A percentile compares a stretch with the other conserved stretches of the same genome.
phyloP scores from a whole-genome alignment of 1,140 invertebrate species.

The Megalopta genalis region DNA sequence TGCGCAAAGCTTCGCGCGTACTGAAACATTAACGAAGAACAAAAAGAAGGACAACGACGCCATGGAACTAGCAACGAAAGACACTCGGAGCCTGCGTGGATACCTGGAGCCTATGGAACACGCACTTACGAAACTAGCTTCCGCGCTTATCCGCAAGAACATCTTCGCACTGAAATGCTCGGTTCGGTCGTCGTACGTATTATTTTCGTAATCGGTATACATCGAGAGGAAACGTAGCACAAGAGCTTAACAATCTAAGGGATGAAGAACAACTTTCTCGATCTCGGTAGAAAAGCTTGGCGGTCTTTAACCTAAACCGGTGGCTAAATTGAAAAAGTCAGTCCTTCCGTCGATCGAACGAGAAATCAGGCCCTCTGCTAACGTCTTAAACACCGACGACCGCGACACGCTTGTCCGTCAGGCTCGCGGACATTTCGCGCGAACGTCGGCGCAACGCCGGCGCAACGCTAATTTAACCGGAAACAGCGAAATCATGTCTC shows the following conservation, averaged over 20 bases:
- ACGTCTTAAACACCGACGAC: not conserved
- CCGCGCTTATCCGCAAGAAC: not conserved
- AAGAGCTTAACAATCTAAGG: constrained; percentile 10
- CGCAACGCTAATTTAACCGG: too few species aligned
- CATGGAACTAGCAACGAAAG: not conserved
- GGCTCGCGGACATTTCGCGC: too few species aligned
- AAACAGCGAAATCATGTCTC: constrained; percentile 16
- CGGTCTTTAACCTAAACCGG: constrained; percentile 39
- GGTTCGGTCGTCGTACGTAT: not conserved
- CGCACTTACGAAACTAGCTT: not conserved
- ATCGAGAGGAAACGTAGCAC: constrained; percentile 25
- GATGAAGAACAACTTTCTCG: constrained; percentile 4
- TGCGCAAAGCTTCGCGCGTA: not conserved
- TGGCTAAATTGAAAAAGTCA: constrained; percentile 19
- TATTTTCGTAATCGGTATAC: not conserved
- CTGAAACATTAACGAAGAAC: not conserved
- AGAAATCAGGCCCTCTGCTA: constrained; percentile 7
- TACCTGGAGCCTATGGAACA: not conserved
- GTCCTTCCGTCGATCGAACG: constrained; percentile 5
- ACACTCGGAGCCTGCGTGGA: not conserved
- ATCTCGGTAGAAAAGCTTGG: constrained; percentile 18
- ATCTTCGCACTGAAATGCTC: not conserved
- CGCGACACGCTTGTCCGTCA: too few species aligned
- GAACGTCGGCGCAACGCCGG: too few species aligned
- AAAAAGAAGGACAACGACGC: too few species aligned